These are phyloP conservation scores for Drosophila nasuta DNA, from an alignment of 1,140 invertebrate genomes.

Conservation along the genomic window DNA sequence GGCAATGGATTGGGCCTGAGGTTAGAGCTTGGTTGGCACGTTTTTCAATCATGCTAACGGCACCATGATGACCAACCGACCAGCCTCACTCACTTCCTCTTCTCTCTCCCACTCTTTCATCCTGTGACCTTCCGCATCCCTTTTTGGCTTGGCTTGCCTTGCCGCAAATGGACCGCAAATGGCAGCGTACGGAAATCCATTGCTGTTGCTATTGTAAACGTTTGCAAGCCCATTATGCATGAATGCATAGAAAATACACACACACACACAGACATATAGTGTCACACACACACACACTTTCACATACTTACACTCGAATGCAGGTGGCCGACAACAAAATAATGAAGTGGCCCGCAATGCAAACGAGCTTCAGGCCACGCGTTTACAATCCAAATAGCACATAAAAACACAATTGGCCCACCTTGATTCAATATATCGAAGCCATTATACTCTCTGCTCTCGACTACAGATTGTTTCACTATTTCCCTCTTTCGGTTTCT, in stretches of 20 bases:
- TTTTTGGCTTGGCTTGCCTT: conserved; percentile 7
- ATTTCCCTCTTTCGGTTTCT: not conserved
- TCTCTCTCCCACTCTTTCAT: not conserved
- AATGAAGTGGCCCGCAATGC: conserved; percentile 70
- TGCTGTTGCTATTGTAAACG: conserved; percentile 77
- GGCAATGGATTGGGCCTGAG: conserved; percentile 33
- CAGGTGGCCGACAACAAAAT: conserved; percentile 62
- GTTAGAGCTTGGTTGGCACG: conserved; percentile 55
- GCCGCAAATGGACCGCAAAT: conserved; percentile 79
- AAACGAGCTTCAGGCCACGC: conserved; percentile 54
- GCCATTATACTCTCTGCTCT: conserved; percentile 24
- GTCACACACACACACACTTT: conserved; percentile 1
- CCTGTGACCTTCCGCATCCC: conserved; percentile 1
- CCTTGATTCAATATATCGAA: conserved; percentile 15
- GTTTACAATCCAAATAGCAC: conserved; percentile 32
- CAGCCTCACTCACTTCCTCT: not conserved
- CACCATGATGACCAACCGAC: conserved; percentile 49
- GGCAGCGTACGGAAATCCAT: conserved; percentile 77
- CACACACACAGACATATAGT: conserved; percentile 11
- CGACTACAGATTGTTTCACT: not conserved
- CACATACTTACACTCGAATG: not conserved
- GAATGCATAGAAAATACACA: conserved; percentile 76
- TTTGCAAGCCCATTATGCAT: conserved; percentile 79
- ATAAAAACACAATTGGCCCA: conserved; percentile 32
- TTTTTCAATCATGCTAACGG: conserved; percentile 82